Percentiles rank a stretch among this genome's conserved stretches.
Conservation (phyloP, 2,113 vertebrate genomes). For the Petaurus breviceps region DNA sequence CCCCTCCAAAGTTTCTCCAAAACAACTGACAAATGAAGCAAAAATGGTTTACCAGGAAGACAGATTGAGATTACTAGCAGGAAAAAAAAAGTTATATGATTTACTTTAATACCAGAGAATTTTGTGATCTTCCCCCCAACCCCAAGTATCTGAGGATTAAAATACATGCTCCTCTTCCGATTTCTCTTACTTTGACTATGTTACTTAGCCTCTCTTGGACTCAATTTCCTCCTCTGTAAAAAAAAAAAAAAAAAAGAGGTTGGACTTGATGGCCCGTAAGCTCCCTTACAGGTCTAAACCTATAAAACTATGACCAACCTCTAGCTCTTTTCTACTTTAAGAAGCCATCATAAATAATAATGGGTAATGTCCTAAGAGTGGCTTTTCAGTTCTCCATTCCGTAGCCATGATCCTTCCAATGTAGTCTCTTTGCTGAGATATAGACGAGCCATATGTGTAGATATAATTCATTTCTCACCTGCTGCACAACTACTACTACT, state of each 20-base stretch:
- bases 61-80: background rate
- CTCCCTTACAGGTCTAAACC: background rate
- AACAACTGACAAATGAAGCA: background rate
- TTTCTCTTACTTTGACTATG: background rate
- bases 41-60: background rate
- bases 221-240: background rate
- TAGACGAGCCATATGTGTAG: background rate
- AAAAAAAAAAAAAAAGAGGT: background rate
- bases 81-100: background rate
- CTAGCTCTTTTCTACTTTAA: background rate
- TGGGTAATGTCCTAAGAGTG: background rate
- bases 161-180: background rate
- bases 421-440: background rate
- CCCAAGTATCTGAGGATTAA: background rate
- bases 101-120: background rate
- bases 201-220: background rate
- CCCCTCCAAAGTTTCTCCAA: background rate
- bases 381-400: background rate
- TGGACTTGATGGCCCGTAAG: background rate
- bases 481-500: background rate
- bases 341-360: background rate
- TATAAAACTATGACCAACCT: background rate
- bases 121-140: background rate
- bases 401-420: background rate
- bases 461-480: background rate